A percentile compares a stretch with the other conserved stretches of the same genome.
phyloP scores from a whole-genome alignment of 2,113 vertebrate genomes.

The Neolamprologus longior region DNA sequence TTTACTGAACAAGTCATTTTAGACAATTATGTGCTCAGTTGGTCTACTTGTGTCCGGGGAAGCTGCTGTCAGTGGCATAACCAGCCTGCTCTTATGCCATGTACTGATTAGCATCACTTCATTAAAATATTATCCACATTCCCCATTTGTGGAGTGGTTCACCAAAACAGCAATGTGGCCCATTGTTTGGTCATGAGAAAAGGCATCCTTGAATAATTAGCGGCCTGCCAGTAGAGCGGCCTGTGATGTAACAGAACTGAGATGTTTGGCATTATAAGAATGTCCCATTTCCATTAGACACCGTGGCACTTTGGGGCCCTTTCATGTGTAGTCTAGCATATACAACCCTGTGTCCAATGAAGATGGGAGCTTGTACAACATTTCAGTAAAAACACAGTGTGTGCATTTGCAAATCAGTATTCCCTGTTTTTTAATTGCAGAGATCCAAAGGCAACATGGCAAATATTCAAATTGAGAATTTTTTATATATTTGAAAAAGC shows the following conservation, averaged over 20 bases:
- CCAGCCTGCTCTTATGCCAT: slow-evolving; percentile 50
- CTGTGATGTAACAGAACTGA: slow-evolving; percentile 72
- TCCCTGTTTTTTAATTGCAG: not conserved
- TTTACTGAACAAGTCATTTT: slow-evolving; percentile 53
- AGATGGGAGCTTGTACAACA: not conserved
- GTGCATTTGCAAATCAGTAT: not conserved
- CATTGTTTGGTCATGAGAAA: slow-evolving; percentile 68
- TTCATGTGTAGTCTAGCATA: slow-evolving; percentile 74
- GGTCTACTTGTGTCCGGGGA: slow-evolving; percentile 33
- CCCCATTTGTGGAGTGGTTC: slow-evolving; percentile 19
- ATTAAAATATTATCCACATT: slow-evolving; percentile 63
- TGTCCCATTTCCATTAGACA: slow-evolving; percentile 69
- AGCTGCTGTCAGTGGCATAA: slow-evolving; percentile 37
- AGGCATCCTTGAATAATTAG: slow-evolving; percentile 71
- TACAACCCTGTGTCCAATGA: not conserved
- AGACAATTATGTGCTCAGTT: slow-evolving; percentile 35
- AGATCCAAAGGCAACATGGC: not conserved
- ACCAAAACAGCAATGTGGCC: slow-evolving; percentile 20
- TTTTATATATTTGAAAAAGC: not conserved
- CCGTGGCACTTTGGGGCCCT: slow-evolving; percentile 58
- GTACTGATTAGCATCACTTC: slow-evolving; percentile 59
- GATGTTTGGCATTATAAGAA: slow-evolving; percentile 76
- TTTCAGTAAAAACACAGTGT: not conserved
- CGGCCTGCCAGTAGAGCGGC: slow-evolving; percentile 38
- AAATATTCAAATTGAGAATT: not conserved